A percentile compares a stretch with the other conserved stretches of the same genome.
These are phyloP conservation scores for Gobio occitaniae DNA, from an alignment of 2,797 vertebrate genomes.

Conservation along the genomic window DNA sequence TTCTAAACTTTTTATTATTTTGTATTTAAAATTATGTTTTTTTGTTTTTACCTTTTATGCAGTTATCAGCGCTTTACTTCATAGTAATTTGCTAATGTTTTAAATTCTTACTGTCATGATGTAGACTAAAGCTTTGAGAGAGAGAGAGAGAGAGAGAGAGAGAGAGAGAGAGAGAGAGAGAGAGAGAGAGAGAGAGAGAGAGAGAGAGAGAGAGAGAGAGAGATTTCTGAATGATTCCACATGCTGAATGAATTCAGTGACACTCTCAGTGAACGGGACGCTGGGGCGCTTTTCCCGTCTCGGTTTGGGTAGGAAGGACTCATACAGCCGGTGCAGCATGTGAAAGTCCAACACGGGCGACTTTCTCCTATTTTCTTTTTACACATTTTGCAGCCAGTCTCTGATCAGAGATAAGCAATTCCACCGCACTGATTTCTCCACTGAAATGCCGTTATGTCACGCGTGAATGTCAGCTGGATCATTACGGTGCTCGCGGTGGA, in stretches of 20 bases:
- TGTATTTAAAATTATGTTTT: background rate
- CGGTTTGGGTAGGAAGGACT: conserved; percentile 64
- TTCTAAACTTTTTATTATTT: background rate
- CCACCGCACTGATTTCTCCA: conserved; percentile 66
- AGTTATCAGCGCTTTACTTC: background rate
- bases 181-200: conserved; percentile 30
- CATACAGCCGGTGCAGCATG: conserved; percentile 73
- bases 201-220: conserved; percentile 43
- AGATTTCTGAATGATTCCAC: conserved; percentile 49
- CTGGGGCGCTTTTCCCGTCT: conserved; percentile 55
- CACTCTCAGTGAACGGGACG: conserved; percentile 28
- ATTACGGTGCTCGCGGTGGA: conserved; percentile 66
- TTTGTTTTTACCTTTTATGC: background rate
- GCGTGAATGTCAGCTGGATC: conserved; percentile 76
- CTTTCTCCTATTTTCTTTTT: conserved; percentile 58
- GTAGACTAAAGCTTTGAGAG: background rate
- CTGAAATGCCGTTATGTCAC: conserved; percentile 85
- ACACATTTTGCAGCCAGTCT: background rate
- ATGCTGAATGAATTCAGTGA: conserved; percentile 55
- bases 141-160: conserved; percentile 24
- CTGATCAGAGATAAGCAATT: conserved; percentile 14
- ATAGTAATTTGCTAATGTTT: background rate
- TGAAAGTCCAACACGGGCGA: conserved; percentile 68
- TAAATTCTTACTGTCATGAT: background rate
- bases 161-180: conserved; percentile 12